Conservation (phyloP, 2,888 invertebrate genomes). For the Callyntrura sp. region DNA sequence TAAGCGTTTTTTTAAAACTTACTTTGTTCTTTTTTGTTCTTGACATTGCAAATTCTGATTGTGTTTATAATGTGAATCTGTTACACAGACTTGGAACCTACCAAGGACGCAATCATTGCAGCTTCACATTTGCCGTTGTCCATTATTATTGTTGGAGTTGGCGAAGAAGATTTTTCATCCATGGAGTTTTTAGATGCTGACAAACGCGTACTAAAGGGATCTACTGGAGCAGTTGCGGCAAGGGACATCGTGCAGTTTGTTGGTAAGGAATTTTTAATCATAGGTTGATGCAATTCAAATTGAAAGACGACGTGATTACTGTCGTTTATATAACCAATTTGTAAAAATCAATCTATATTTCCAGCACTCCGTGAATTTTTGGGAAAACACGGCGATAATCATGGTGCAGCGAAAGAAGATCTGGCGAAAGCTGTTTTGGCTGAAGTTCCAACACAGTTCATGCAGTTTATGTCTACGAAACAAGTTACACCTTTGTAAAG, state of each 20-base stretch:
- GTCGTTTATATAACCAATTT: not conserved
- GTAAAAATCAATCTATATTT: not conserved
- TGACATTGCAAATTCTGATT: not conserved
- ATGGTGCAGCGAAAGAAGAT: conserved; percentile 78
- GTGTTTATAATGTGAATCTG: too few species aligned
- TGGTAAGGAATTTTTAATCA: not conserved
- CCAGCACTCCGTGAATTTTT: conserved; percentile 81
- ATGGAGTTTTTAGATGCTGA: conserved; percentile 89
- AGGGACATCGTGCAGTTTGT: conserved; percentile 88
- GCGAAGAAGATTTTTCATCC: conserved; percentile 88
- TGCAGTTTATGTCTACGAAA: conserved; percentile 85
- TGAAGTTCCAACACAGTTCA: conserved; percentile 87
- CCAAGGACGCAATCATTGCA: conserved; percentile 85
- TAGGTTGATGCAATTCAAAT: too few species aligned
- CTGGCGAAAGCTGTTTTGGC: conserved; percentile 88
- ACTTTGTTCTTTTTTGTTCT: not conserved
- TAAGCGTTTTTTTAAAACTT: not conserved
- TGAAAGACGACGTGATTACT: not conserved
- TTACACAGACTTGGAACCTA: conserved; percentile 83
- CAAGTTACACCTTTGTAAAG: conserved; percentile 71
- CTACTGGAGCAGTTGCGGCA: conserved; percentile 86
- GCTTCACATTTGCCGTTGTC: conserved; percentile 86
- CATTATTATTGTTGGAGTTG: conserved; percentile 88
- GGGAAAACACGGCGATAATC: conserved; percentile 76
- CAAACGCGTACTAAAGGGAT: conserved; percentile 84